Evolutionary conservation across 1,140 invertebrate species (phyloP), one percentile per base, ranked within the genome.

Genomic region (Odontomachus brunneus): DNA sequence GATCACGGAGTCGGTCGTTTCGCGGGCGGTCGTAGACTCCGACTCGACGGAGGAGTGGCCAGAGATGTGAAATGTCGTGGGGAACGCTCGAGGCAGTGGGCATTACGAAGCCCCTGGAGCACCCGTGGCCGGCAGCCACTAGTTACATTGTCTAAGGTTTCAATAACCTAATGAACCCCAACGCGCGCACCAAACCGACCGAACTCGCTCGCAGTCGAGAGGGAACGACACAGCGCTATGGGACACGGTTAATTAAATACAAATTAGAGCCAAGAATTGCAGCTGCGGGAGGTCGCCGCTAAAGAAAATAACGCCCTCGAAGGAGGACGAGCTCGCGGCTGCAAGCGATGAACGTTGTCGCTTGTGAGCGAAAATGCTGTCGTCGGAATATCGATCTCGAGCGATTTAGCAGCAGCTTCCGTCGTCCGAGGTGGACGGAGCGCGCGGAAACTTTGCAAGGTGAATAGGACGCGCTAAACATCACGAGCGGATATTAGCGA

Each of bases 61-160:
- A 53, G 81, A 89, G 86, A 88, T 87, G 82, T 80, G 84, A 90
- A 90, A 88, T 89, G 89, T 89, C 88, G 86, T 84, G 75, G 81
- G 73, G 75, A 72, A 67, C 72, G 81, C 55, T 83, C 78, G 71
- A 72, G 63, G 81, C 75, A 91, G 75, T 82, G 82, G 85, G 92
- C 89, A 92, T 91, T 91, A 91, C 87, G 92, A 92, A 93, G 91
- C 92, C 92, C 89, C 88, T 89, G 65, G 89, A 92, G 88, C 88
- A 84, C 86, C 67, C 88, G 83, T 90, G 82, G 84, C 82, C 80
- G 86, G 75, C 82, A 85, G 83, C 81, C 85, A 86, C 87, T 86
- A 90, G 89, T 91, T 89, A 91, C 89, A 89, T 90, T 89, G 89
- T 90, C 91, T 93, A 92, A 92, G 92, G 91, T 91, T 93, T 93